A percentile compares a stretch with the other conserved stretches of the same genome.
Conservation (phyloP, 1,140 invertebrate species). For the Pteromalus puparum region DNA sequence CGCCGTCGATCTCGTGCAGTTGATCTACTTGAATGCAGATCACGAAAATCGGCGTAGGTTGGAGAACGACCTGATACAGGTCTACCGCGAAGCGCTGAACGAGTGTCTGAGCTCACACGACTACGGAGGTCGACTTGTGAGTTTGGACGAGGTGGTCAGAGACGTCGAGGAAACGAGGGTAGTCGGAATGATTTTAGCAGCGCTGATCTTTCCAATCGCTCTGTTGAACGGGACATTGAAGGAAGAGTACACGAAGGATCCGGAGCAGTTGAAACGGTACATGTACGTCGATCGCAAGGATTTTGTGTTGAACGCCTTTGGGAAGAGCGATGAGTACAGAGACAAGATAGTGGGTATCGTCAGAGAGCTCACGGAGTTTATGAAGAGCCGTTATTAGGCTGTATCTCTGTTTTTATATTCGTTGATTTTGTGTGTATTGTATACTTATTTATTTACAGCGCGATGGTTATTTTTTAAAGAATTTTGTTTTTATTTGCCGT, state of each 20-base stretch:
- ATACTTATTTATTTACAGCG: too few relatives aligned
- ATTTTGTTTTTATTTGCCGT: too few relatives aligned
- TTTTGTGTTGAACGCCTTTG: neutral
- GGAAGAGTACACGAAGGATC: neutral
- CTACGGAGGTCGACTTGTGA: neutral
- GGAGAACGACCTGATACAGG: neutral
- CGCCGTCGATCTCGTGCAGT: neutral
- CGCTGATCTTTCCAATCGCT: constrained; percentile 15
- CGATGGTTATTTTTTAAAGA: too few relatives aligned
- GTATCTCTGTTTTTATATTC: too few relatives aligned
- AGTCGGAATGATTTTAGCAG: constrained; percentile 1
- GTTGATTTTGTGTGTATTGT: too few relatives aligned
- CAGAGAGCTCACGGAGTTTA: neutral
- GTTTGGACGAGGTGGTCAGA: neutral
- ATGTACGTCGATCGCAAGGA: constrained; percentile 5
- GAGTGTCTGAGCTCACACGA: neutral
- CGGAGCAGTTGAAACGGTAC: neutral
- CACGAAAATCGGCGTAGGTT: neutral
- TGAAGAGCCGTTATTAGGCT: neutral
- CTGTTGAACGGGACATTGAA: neutral
- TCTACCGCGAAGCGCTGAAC: neutral
- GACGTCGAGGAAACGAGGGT: neutral
- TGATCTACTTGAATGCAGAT: constrained; percentile 13
- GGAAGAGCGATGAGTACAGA: neutral
- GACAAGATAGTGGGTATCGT: neutral